Evolutionary conservation across 2,797 vertebrate species (phyloP).

Genomic region (Mustela erminea): DNA sequence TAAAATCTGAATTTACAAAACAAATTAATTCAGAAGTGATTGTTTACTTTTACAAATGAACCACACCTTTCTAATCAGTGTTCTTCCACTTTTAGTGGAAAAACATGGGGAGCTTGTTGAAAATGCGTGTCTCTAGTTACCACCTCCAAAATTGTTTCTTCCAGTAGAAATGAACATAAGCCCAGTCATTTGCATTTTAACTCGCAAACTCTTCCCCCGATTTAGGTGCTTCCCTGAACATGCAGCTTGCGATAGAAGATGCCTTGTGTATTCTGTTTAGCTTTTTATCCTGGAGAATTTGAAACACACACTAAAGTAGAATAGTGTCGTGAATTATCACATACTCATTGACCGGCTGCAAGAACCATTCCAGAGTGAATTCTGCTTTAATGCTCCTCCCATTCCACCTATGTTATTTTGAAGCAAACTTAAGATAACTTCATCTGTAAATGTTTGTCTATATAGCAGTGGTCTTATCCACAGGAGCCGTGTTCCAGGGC

Average conservation of each 20-base stretch:
- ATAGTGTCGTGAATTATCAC: neutral
- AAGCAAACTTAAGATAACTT: neutral
- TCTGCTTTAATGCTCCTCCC: neutral
- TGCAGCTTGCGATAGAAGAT: neutral
- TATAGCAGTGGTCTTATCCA: neutral
- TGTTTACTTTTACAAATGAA: conserved; percentile 65
- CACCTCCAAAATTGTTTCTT: neutral
- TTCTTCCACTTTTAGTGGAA: conserved; percentile 10
- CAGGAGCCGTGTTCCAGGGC: neutral
- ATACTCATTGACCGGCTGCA: neutral
- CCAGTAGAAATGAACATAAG: neutral
- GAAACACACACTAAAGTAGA: neutral
- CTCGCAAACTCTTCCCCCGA: neutral
- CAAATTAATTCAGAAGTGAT: conserved; percentile 64
- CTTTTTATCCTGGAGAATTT: neutral
- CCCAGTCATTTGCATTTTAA: conserved; percentile 42
- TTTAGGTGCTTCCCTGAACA: neutral
- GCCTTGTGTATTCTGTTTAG: neutral
- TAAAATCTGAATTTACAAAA: conserved; percentile 56
- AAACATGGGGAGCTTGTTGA: neutral
- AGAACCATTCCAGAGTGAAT: neutral
- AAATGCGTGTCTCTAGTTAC: neutral
- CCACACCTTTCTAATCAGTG: conserved; percentile 57
- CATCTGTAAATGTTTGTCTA: neutral
- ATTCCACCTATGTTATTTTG: neutral